Evolutionary conservation across 1,140 invertebrate genomes (phyloP).

Genomic region (Drosophila nigrodunni): DNA sequence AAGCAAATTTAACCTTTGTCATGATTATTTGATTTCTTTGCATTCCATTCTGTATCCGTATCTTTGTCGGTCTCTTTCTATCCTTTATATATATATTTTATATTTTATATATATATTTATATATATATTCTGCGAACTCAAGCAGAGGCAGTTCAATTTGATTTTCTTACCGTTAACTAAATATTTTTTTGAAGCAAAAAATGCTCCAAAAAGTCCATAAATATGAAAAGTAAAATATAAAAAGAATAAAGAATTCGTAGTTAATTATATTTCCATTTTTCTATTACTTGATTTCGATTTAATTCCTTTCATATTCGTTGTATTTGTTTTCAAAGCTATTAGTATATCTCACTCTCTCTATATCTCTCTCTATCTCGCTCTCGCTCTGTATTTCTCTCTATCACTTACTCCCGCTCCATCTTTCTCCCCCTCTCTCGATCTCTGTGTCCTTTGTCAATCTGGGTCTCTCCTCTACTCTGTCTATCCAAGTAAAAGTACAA

Average conservation of each 20-base stretch:
- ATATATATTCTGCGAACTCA: constrained; percentile 26
- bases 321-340: constrained; percentile 55
- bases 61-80: neutral
- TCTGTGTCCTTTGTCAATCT: constrained; percentile 27
- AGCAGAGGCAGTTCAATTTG: constrained; percentile 37
- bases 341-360: constrained; percentile 34
- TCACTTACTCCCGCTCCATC: constrained; percentile 19
- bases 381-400: constrained; percentile 31
- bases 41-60: neutral
- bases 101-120: constrained; percentile 5
- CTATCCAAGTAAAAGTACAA: constrained; percentile 40
- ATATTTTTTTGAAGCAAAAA: constrained; percentile 8
- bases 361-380: constrained; percentile 33
- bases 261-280: constrained; percentile 14
- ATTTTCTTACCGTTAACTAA: constrained; percentile 27
- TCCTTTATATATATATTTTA: constrained; percentile 9
- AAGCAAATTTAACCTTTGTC: constrained; percentile 28
- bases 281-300: constrained; percentile 39
- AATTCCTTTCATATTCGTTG: constrained; percentile 55
- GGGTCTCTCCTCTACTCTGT: constrained; percentile 28
- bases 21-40: constrained; percentile 29
- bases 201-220: constrained; percentile 2
- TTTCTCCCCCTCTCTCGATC: constrained; percentile 25
- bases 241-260: constrained; percentile 5
- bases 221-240: constrained; percentile 14